Evolutionary conservation across 2,888 invertebrate genomes (phyloP).

Genomic region (Ecliptopera silaceata): DNA sequence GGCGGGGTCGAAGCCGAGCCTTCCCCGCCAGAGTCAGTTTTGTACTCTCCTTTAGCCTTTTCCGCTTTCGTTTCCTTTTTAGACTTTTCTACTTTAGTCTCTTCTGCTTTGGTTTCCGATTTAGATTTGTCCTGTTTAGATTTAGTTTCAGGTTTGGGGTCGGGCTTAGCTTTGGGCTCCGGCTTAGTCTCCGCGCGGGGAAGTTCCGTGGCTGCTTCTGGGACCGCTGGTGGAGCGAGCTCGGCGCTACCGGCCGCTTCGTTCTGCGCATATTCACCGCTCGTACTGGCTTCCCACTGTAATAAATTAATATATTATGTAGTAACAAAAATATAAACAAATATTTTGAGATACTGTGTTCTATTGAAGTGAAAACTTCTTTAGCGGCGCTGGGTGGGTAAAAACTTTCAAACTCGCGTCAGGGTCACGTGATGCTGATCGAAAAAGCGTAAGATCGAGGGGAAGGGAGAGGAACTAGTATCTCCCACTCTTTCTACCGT

Average conservation of each 20-base stretch:
- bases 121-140: slow-evolving; percentile 31
- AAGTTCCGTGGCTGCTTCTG: slow-evolving; percentile 38
- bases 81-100: slow-evolving; percentile 28
- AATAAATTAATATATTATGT: slow-evolving; percentile 29
- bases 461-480: too few species aligned
- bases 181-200: slow-evolving; percentile 38
- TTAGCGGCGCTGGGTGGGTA: too few species aligned
- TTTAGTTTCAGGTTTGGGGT: slow-evolving; percentile 40
- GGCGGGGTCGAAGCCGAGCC: slow-evolving; percentile 51
- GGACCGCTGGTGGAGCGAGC: slow-evolving; percentile 29
- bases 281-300: slow-evolving; percentile 66
- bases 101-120: slow-evolving; percentile 28
- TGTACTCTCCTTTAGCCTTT: slow-evolving; percentile 37
- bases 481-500: too few species aligned
- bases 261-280: slow-evolving; percentile 46
- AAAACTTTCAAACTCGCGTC: too few species aligned
- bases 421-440: too few species aligned
- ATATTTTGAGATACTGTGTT: too few species aligned
- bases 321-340: too few species aligned
- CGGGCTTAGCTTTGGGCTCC: slow-evolving; percentile 40
- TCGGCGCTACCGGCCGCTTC: slow-evolving; percentile 37
- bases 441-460: too few species aligned
- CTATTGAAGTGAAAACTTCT: too few species aligned
- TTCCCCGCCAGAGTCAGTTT: slow-evolving; percentile 46
- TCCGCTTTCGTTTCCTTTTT: slow-evolving; percentile 32